Percentiles rank a stretch among this genome's conserved stretches.
phyloP scores from a whole-genome alignment of 2,113 vertebrate genomes.

The Alethe diademata region DNA sequence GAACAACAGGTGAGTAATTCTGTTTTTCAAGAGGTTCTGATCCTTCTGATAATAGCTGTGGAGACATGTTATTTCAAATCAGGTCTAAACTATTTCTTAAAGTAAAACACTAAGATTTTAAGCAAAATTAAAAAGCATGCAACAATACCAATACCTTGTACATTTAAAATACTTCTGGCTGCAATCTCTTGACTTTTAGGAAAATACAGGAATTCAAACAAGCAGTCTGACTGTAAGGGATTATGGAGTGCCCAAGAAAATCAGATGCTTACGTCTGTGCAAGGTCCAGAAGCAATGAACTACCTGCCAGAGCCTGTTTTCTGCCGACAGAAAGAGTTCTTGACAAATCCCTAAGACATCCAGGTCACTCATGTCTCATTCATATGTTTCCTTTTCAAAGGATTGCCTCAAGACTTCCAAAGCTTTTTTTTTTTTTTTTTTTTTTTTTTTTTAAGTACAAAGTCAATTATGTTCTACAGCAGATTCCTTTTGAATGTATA shows the following conservation, averaged over 20 bases:
- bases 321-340: not conserved
- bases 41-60: constrained; percentile 89
- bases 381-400: not conserved
- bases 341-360: not conserved
- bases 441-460: not conserved
- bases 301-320: not conserved
- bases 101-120: not conserved
- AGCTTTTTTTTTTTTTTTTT: not conserved
- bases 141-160: not conserved
- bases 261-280: not conserved
- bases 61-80: constrained; percentile 23
- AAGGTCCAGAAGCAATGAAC: not conserved
- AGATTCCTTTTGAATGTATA: constrained; percentile 53
- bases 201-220: not conserved
- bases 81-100: not conserved
- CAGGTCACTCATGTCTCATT: not conserved
- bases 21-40: constrained; percentile 85
- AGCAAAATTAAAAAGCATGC: not conserved
- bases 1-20: constrained; percentile 88
- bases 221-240: not conserved
- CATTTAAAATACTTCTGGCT: not conserved
- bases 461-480: constrained; percentile 65
- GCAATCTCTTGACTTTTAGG: not conserved
- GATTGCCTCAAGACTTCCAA: not conserved
- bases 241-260: not conserved